Conservation (phyloP, 2,888 invertebrate genomes). For the Drosophila maculinotata region DNA sequence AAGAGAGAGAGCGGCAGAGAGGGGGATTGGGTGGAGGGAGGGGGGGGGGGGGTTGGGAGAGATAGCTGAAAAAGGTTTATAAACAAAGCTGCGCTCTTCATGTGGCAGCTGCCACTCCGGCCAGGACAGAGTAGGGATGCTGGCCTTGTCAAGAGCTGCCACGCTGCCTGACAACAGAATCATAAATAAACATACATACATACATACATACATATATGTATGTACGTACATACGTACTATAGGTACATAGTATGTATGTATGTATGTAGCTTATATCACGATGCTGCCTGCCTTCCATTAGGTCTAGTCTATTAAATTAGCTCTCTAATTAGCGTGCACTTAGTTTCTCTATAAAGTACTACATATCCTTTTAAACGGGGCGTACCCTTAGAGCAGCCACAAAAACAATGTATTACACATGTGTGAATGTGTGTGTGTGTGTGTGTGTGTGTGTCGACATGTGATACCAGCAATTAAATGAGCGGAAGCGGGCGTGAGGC, state of each 20-base stretch:
- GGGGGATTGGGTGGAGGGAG: too few species aligned
- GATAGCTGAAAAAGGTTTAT: constrained; percentile 1
- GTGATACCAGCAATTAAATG: constrained; percentile 17
- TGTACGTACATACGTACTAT: background rate
- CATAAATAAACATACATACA: constrained; percentile 7
- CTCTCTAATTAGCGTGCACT: too few species aligned
- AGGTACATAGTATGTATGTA: background rate
- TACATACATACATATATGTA: background rate
- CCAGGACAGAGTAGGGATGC: too few species aligned
- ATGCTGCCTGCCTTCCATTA: too few species aligned
- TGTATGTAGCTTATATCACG: background rate
- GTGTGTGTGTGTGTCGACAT: constrained; percentile 1
- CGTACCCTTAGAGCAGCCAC: background rate
- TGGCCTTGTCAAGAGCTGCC: constrained; percentile 18
- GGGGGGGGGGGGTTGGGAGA: background rate
- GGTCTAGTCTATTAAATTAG: too few species aligned
- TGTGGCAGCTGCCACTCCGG: constrained; percentile 18
- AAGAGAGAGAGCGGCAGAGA: background rate
- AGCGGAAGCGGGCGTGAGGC: background rate
- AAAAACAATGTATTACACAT: too few species aligned
- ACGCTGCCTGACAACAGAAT: constrained; percentile 1
- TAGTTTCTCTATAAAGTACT: too few species aligned
- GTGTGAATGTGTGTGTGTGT: background rate
- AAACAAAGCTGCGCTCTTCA: constrained; percentile 16
- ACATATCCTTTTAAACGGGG: too few species aligned